Evolutionary conservation across 2,113 vertebrate species (phyloP).

Genomic region (Prolemur simus): DNA sequence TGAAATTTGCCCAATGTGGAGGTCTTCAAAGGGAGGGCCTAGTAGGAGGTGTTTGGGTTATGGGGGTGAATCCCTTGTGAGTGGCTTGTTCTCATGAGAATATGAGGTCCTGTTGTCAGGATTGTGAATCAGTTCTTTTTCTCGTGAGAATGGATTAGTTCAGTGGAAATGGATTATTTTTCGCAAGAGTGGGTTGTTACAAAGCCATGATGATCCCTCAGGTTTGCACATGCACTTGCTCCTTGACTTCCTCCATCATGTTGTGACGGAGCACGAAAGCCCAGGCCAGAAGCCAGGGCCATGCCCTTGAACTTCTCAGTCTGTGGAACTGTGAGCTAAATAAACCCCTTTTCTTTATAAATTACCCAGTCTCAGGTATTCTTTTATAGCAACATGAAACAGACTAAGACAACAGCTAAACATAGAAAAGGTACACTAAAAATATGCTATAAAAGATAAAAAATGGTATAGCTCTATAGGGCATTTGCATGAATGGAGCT

Average conservation of each 20-base stretch:
- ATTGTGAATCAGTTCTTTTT: not conserved
- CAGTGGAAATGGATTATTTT: not conserved
- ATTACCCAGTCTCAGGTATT: not conserved
- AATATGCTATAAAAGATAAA: not conserved
- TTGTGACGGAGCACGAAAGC: not conserved
- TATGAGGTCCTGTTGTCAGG: no score
- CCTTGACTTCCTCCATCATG: not conserved
- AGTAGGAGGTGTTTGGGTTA: not conserved
- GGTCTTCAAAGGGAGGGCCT: not conserved
- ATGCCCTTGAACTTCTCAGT: not conserved
- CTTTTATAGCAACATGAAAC: not conserved
- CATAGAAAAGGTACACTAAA: not conserved
- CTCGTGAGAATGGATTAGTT: not conserved
- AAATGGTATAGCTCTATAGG: not conserved
- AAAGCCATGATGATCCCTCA: not conserved
- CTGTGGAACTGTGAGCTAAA: not conserved
- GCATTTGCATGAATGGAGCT: not conserved
- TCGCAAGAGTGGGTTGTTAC: not conserved
- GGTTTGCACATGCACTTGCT: not conserved
- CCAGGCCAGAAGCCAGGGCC: not conserved
- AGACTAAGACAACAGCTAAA: not conserved
- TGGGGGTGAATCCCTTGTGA: not conserved
- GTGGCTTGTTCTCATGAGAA: no score
- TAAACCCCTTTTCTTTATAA: not conserved
- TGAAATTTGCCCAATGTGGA: not conserved